These are phyloP conservation scores for Ariolimax columbianus DNA, from an alignment of 2,888 invertebrate species.

Conservation along the genomic window DNA sequence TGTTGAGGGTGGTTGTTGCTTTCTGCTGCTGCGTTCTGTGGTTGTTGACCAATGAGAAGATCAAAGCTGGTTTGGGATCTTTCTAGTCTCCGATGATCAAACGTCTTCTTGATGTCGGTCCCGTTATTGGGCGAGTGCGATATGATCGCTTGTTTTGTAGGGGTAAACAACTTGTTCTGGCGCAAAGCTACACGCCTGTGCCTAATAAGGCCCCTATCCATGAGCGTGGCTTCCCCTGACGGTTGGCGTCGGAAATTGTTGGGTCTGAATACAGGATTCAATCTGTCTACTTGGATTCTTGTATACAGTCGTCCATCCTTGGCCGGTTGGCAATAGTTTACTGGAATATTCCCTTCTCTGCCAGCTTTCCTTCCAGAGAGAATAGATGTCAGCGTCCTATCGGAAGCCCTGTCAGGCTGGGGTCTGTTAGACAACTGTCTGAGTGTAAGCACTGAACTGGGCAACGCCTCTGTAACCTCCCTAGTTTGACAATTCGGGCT, in stretches of 20 bases:
- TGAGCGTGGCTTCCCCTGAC: not conserved
- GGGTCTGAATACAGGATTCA: not conserved
- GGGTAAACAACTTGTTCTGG: conserved; percentile 1
- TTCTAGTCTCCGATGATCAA: not conserved
- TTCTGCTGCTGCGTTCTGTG: not conserved
- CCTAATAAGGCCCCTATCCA: not conserved
- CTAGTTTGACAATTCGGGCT: conserved; percentile 5
- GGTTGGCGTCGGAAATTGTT: not conserved
- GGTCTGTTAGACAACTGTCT: conserved; percentile 20
- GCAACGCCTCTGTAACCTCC: conserved; percentile 16
- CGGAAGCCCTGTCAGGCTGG: not conserved
- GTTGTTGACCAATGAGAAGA: not conserved
- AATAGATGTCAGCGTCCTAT: conserved; percentile 4
- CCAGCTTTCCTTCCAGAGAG: not conserved
- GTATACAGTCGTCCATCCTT: not conserved
- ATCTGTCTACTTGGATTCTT: not conserved
- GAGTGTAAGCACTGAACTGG: not conserved
- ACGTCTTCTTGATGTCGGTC: not conserved
- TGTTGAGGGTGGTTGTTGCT: not conserved
- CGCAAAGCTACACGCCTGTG: not conserved
- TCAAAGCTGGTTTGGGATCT: conserved; percentile 30
- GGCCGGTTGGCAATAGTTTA: not conserved
- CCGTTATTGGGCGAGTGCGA: not conserved
- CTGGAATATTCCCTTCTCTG: not conserved
- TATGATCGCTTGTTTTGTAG: not conserved